These are phyloP conservation scores for Seriola aureovittata DNA, from an alignment of 2,113 vertebrate species.

Conservation along the genomic window DNA sequence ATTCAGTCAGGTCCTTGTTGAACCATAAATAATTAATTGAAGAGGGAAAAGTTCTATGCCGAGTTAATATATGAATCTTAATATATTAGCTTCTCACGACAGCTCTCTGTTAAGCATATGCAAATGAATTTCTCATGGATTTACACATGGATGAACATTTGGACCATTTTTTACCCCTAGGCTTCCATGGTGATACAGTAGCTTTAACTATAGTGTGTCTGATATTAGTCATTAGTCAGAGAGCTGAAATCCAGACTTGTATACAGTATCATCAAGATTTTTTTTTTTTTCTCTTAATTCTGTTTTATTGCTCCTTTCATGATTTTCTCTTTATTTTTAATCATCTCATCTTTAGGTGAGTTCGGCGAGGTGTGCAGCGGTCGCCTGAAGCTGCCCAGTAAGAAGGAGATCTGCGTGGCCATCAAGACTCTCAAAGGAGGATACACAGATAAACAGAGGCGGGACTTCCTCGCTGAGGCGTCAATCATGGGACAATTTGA, in stretches of 20 bases:
- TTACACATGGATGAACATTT: not conserved
- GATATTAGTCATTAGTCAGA: not conserved
- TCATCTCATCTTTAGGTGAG: slow-evolving; percentile 85
- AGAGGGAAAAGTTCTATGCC: not conserved
- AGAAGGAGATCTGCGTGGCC: slow-evolving; percentile 98
- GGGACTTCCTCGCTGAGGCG: slow-evolving; percentile 96
- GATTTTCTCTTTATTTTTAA: not conserved
- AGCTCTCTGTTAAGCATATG: not conserved
- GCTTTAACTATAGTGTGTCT: not conserved
- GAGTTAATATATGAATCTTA: not conserved
- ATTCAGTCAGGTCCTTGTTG: not conserved
- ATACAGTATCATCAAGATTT: not conserved
- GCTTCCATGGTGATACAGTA: not conserved
- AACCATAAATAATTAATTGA: not conserved
- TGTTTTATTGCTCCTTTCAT: not conserved
- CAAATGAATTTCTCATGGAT: not conserved
- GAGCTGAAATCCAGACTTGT: not conserved
- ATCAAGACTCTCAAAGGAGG: slow-evolving; percentile 98
- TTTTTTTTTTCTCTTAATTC: slow-evolving; percentile 5
- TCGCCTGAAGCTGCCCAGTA: slow-evolving; percentile 93
- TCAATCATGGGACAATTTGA: slow-evolving; percentile 99
- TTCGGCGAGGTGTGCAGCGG: slow-evolving; percentile 99
- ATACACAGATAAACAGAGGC: slow-evolving; percentile 96
- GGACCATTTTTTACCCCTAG: no score
- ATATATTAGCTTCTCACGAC: not conserved